A percentile compares a stretch with the other conserved stretches of the same genome.
phyloP scores from a whole-genome alignment of 2,797 vertebrate species.

The Otolemur crassicaudatus region DNA sequence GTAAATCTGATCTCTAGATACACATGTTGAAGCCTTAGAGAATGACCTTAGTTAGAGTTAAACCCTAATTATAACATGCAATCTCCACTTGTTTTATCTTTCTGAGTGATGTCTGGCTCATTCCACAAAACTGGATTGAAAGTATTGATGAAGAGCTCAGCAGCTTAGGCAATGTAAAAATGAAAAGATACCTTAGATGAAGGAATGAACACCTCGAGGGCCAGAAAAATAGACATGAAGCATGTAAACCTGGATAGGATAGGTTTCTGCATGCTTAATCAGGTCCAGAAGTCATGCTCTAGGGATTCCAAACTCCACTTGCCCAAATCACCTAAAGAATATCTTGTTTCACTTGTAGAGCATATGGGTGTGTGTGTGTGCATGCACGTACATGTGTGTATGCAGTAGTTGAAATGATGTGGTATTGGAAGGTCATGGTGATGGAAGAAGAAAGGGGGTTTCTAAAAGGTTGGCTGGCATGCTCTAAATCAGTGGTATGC shows the following conservation, averaged over 20 bases:
- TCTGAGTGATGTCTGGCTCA: constrained; percentile 3
- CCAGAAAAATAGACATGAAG: not conserved
- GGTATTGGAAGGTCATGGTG: not conserved
- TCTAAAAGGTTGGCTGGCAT: not conserved
- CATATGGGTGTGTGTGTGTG: not conserved
- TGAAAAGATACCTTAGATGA: not conserved
- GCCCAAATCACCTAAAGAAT: not conserved
- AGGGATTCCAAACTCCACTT: not conserved
- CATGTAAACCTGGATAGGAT: not conserved
- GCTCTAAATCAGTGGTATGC: not conserved
- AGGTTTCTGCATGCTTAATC: not conserved
- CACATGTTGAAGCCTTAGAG: not conserved
- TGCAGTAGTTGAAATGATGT: not conserved
- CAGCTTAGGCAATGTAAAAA: not conserved
- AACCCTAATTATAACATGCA: not conserved
- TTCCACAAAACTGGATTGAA: not conserved
- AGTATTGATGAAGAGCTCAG: not conserved
- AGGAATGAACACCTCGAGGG: not conserved
- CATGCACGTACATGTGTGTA: too few relatives aligned
- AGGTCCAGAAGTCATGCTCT: not conserved
- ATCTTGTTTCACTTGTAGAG: not conserved
- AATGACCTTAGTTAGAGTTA: not conserved
- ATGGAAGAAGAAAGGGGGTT: not conserved
- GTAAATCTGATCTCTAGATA: constrained; percentile 36
- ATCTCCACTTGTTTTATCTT: not conserved